Base-by-base conservation (phyloP, 2,888 invertebrate genomes). In the Apodemia zela region DNA sequence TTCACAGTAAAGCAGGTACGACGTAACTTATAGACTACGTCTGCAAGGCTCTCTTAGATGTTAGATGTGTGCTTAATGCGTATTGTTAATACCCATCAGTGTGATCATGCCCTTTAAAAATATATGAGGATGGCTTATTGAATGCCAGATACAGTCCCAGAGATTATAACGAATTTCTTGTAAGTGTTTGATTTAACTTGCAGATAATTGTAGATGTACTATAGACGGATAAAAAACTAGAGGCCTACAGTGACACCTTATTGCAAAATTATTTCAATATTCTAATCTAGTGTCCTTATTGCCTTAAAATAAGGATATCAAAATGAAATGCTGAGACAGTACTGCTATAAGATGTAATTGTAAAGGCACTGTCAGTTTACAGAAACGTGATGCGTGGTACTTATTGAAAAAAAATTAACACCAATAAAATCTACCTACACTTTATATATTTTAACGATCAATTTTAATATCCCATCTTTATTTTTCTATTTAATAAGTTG, bases 1-100 rank as follows among this genome's bases (percentile, higher is more conserved):
- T 85, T 83, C 85, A 85, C 82, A 80, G 81, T 77, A 81, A 84
- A 86, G 73, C 68, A 72, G 69, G 71, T 60, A 64, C 45, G 45
- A 45, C 45, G 65, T 58, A 49, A 47, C 51, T 29, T 59, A 63
- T 61, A 63, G 60, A 60, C 60, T 60, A 35, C 11, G 33, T 47
- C 29, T 35, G 57, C 49, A 54, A 21, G 64, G 63, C 47, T 58
- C 11, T 54, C 25, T 54, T 25, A 29, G 25, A 57, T 29, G 54
- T 57, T 57, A 57, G n/a, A 11, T 54, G 25, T 54, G 25, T 54
- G 25, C 25, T 54, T 54, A 54, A 21, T 54, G 51, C 64, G 61
- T 63, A 58, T 59, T 64, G 67, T 63, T 67, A 69, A 64, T 62
- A 63, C 66, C 67, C 73, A 25, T 25, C 54, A 25, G 54, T 54